phyloP scores from a whole-genome alignment of 1,140 invertebrate genomes.

The Drosophila serrata region DNA sequence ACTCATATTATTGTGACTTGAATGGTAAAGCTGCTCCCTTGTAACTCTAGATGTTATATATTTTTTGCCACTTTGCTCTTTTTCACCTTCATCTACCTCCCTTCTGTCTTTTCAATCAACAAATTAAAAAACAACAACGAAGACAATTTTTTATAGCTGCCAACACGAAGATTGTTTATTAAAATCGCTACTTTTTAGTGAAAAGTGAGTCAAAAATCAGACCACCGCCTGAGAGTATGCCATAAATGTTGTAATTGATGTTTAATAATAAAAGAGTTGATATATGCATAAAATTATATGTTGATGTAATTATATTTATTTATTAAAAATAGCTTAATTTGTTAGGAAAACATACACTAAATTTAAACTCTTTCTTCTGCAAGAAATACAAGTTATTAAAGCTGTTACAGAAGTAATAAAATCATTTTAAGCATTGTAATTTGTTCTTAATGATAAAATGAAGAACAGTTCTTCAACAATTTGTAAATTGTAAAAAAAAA shows the following conservation, averaged over 20 bases:
- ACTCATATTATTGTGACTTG: conserved; percentile 5
- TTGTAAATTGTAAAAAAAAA: background rate
- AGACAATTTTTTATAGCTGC: conserved; percentile 5
- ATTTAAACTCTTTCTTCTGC: background rate
- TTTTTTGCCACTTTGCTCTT: conserved; percentile 32
- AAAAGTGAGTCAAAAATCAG: conserved; percentile 11
- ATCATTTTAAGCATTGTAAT: background rate
- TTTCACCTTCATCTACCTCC: background rate
- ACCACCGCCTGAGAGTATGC: conserved; percentile 2
- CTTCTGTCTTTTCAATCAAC: conserved; percentile 45
- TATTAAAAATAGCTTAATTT: background rate
- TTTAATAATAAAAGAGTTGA: background rate
- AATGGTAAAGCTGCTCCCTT: conserved; percentile 3
- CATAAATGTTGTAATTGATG: background rate
- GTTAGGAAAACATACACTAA: background rate
- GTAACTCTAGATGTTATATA: conserved; percentile 26
- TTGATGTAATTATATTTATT: background rate
- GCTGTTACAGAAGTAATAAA: background rate
- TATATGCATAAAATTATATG: background rate
- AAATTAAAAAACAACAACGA: conserved; percentile 52
- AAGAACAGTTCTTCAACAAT: background rate
- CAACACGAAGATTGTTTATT: conserved; percentile 35
- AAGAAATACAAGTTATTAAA: background rate
- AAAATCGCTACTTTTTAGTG: conserved; percentile 23
- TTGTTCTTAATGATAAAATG: background rate